A percentile compares a stretch with the other conserved stretches of the same genome.
Conservation (phyloP, 2,113 vertebrate species). For the Noctilio leporinus region DNA sequence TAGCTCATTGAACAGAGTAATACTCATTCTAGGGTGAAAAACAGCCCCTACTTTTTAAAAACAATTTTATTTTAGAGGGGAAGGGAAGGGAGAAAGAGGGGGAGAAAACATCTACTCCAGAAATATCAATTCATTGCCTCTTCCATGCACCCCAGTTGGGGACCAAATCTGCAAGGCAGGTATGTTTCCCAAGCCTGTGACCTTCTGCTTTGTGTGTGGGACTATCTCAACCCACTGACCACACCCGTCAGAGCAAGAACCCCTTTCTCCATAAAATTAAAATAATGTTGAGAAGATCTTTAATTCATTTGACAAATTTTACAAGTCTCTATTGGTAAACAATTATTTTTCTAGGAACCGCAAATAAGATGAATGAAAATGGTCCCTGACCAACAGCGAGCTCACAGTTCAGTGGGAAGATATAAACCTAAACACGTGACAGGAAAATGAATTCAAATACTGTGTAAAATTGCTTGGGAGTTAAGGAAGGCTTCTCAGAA, state of each 20-base stretch:
- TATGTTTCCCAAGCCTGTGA: too few relatives aligned
- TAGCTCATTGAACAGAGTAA: too few relatives aligned
- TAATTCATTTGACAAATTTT: neutral
- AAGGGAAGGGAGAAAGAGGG: too few relatives aligned
- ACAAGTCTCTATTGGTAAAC: neutral
- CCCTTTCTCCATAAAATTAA: too few relatives aligned
- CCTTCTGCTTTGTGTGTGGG: too few relatives aligned
- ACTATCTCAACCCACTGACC: too few relatives aligned
- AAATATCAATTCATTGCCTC: too few relatives aligned
- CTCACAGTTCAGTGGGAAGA: neutral
- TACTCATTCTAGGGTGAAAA: too few relatives aligned
- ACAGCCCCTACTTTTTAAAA: neutral
- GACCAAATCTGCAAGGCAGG: too few relatives aligned
- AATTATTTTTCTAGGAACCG: constrained; percentile 8
- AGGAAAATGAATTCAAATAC: neutral
- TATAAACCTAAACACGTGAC: neutral
- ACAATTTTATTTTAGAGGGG: neutral
- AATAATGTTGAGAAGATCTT: neutral
- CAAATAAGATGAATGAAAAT: neutral
- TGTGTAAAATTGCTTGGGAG: neutral
- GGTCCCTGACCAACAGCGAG: neutral
- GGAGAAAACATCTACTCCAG: too few relatives aligned
- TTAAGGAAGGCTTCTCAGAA: neutral
- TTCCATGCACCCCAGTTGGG: too few relatives aligned
- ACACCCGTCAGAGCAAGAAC: too few relatives aligned